These are phyloP conservation scores for Pelusios castaneus DNA, from an alignment of 2,113 vertebrate species.

Conservation along the genomic window DNA sequence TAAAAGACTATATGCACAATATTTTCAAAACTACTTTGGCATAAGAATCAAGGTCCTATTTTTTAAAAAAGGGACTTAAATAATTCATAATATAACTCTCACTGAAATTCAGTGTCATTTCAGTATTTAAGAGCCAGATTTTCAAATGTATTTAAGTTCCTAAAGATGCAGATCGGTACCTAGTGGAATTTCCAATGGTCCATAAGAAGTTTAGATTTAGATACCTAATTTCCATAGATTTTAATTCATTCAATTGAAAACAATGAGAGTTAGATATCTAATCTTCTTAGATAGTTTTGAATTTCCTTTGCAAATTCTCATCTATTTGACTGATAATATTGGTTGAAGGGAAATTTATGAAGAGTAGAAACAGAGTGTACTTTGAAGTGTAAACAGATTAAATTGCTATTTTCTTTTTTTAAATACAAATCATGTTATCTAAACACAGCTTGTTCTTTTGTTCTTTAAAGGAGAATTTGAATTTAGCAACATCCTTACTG, in stretches of 20 bases:
- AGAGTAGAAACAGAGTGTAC: background rate
- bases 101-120: background rate
- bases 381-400: background rate
- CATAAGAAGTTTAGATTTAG: background rate
- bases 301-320: background rate
- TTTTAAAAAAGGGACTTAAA: background rate
- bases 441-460: background rate
- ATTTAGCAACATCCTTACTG: background rate
- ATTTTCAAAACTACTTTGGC: background rate
- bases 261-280: background rate
- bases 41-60: background rate
- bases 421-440: background rate
- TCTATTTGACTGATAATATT: background rate
- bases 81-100: background rate
- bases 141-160: background rate
- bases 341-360: background rate
- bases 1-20: background rate
- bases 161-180: background rate
- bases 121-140: background rate
- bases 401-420: background rate
- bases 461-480: background rate
- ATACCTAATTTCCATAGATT: background rate
- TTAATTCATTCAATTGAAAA: background rate
- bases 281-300: background rate
- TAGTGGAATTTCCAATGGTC: background rate